Evolutionary conservation across 2,113 vertebrate species (phyloP).

Genomic region (Prionailurus bengalensis): DNA sequence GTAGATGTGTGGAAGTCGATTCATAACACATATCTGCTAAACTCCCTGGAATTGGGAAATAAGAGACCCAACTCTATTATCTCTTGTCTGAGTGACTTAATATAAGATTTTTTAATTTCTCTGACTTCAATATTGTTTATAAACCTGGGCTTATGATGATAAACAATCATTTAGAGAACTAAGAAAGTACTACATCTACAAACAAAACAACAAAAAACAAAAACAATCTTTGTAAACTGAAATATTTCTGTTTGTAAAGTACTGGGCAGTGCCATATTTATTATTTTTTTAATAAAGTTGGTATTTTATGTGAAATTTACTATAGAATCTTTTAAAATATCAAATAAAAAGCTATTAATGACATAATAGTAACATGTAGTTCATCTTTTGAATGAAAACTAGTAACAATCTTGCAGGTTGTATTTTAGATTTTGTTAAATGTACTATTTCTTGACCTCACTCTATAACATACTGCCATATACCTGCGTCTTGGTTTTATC

Average conservation of each 20-base stretch:
- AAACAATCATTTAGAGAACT: not conserved
- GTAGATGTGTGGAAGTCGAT: not conserved
- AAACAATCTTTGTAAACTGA: not conserved
- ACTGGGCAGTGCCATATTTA: not conserved
- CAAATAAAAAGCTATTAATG: not conserved
- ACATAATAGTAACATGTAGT: not conserved
- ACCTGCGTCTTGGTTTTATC: not conserved
- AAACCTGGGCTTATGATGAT: not conserved
- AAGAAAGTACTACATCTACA: not conserved
- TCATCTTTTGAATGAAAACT: not conserved
- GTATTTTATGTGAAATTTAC: not conserved
- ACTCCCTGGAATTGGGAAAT: not conserved
- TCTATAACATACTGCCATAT: not conserved
- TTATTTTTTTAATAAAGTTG: not conserved
- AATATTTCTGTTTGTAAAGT: not conserved
- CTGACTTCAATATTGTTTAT: not conserved
- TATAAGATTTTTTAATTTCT: not conserved
- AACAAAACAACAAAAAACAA: not conserved
- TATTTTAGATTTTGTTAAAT: not conserved
- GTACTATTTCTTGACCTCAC: not conserved
- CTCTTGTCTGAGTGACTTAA: not conserved
- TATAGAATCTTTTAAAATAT: not conserved
- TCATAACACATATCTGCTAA: not conserved
- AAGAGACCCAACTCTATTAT: not conserved
- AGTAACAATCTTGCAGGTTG: not conserved